Percentiles rank a stretch among this genome's conserved stretches.
Conservation (phyloP, 2,888 invertebrate species). For the Xanthorhoe designata region DNA sequence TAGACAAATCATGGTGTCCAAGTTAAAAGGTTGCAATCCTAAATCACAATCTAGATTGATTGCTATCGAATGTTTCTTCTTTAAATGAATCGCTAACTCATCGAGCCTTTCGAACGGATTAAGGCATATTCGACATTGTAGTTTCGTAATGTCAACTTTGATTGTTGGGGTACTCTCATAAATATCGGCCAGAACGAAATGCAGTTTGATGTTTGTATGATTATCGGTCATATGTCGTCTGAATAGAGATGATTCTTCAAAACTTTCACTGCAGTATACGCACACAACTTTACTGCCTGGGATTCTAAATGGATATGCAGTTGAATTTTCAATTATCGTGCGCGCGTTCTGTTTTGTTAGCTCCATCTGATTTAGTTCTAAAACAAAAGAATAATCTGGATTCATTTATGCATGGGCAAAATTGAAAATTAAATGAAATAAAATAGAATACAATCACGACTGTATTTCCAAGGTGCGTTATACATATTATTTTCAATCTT, state of each 20-base stretch:
- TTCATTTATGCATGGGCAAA: constrained; percentile 6
- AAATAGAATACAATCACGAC: no score
- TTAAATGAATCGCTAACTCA: constrained; percentile 56
- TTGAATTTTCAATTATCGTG: constrained; percentile 65
- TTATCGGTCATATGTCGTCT: constrained; percentile 54
- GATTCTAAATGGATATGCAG: constrained; percentile 71
- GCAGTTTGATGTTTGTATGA: constrained; percentile 46
- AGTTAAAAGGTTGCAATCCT: constrained; percentile 64
- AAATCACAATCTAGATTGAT: constrained; percentile 56
- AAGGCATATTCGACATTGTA: constrained; percentile 62
- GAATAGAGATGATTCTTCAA: constrained; percentile 53
- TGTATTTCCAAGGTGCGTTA: no score
- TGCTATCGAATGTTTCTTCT: constrained; percentile 49
- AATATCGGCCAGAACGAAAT: constrained; percentile 50
- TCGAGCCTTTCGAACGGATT: constrained; percentile 50
- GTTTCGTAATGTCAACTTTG: constrained; percentile 64
- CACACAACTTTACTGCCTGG: constrained; percentile 66
- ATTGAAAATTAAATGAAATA: no score
- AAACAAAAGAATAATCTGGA: constrained; percentile 66
- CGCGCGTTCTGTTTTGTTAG: constrained; percentile 70
- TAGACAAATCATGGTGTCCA: constrained; percentile 55
- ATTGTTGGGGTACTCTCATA: constrained; percentile 42
- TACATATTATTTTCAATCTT: no score
- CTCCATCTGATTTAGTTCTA: constrained; percentile 68
- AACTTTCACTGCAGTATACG: constrained; percentile 66